Evolutionary conservation across 2,113 vertebrate species (phyloP).

Genomic region (Myiozetetes cayanensis): DNA sequence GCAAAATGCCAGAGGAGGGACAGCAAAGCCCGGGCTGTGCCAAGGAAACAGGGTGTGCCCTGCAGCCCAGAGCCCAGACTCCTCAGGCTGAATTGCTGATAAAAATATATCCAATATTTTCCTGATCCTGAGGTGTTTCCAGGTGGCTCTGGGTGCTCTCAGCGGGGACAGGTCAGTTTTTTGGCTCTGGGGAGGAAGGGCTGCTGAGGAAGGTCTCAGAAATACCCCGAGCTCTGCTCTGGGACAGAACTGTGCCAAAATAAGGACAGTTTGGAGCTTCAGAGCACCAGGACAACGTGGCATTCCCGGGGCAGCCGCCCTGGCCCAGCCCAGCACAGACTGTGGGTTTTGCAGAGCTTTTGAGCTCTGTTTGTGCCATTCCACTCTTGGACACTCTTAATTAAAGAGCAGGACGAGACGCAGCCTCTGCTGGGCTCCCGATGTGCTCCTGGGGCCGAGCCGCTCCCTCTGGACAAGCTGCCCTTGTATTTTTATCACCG

Average conservation of each 20-base stretch:
- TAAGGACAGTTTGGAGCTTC: accelerated
- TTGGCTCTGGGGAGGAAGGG: no score
- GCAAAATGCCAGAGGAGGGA: accelerated
- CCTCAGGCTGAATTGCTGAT: background rate
- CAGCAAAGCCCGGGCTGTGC: accelerated
- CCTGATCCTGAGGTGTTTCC: background rate
- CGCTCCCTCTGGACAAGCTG: background rate
- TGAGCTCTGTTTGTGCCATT: accelerated
- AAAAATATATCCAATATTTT: background rate
- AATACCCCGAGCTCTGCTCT: background rate
- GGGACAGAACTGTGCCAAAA: accelerated
- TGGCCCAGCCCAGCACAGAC: accelerated
- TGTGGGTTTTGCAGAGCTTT: background rate
- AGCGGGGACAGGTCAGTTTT: background rate
- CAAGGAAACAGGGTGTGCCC: background rate
- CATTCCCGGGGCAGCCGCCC: accelerated
- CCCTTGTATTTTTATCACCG: conserved; percentile 14
- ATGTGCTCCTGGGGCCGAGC: background rate
- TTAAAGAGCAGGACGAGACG: background rate
- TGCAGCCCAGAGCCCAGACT: accelerated
- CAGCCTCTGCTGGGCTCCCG: background rate
- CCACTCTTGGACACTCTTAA: background rate
- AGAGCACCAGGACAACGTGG: background rate
- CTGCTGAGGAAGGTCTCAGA: background rate
- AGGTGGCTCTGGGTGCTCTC: background rate